Evolutionary conservation across 2,113 vertebrate genomes (phyloP), one percentile per base, ranked within the genome.

Genomic region (Nerophis ophidion): DNA sequence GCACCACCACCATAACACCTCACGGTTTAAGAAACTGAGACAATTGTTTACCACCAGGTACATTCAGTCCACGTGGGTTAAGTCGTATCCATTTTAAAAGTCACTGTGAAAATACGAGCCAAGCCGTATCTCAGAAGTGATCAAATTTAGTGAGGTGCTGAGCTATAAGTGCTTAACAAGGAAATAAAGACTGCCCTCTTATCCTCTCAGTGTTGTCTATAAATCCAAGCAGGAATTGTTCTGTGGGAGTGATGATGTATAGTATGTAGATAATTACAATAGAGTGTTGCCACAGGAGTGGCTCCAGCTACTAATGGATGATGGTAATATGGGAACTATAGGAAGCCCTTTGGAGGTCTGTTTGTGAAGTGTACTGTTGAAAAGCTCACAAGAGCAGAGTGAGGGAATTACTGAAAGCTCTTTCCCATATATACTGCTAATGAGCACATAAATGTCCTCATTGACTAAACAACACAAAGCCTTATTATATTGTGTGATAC

Each of bases 171-270:
- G 71, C 36, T 45, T 57, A 60, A 33, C 58, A 2, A 16, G 58
- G 19, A 61, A 48, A 57, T 33, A 62, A 57, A 66, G 5, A 47
- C 15, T 52, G 14, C 46, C 10, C 15, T 60, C 7, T 48, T 44
- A 34, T 40, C 55, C 33, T 71, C 7, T 55, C 5, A n/a, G 35
- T 68, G 45, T 49, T 49, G 59, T 56, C 48, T 62, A 55, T 76
- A 13, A 53, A 35, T 62, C 53, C 33, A 48, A 69, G 59, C 55
- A 55, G 19, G 59, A 71, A 63, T 61, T 52, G 52, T 57, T 56
- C 38, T 70, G 80, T 67, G 74, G 66, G 74, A 66, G 68, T 62
- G 35, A 74, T 60, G 69, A 53, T 53, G 33, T 36, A 51, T n/a
- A 48, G 47, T 9, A 48, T 53, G 7, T 14, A 76, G 58, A 76